These are phyloP conservation scores for Drosophila falleni DNA, from an alignment of 2,888 invertebrate species.

Conservation along the genomic window DNA sequence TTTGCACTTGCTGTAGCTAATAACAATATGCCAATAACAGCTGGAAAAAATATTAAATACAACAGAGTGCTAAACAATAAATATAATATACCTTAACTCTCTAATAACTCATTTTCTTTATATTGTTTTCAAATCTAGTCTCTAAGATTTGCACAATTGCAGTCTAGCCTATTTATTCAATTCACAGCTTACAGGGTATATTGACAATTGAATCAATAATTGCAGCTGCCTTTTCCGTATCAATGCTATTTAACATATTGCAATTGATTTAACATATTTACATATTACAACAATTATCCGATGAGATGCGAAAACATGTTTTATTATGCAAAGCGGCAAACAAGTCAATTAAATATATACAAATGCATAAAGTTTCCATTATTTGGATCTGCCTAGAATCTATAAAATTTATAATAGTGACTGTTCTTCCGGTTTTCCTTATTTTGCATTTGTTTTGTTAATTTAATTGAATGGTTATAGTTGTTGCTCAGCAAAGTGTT, in stretches of 20 bases:
- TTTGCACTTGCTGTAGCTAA: slow-evolving; percentile 6
- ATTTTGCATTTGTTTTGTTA: no score
- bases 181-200: slow-evolving; percentile 3
- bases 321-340: slow-evolving; percentile 30
- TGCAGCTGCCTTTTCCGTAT: slow-evolving; percentile 2
- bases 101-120: neutral
- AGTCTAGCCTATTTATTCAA: neutral
- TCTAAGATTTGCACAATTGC: neutral
- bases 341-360: slow-evolving; percentile 21
- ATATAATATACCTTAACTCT: neutral
- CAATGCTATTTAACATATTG: slow-evolving; percentile 32
- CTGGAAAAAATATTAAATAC: neutral
- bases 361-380: slow-evolving; percentile 12
- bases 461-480: no score
- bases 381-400: slow-evolving; percentile 14
- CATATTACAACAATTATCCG: slow-evolving; percentile 30
- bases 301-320: slow-evolving; percentile 44
- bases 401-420: neutral
- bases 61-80: neutral
- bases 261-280: slow-evolving; percentile 17
- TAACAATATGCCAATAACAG: slow-evolving; percentile 23
- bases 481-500: no score
- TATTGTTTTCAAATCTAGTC: neutral
- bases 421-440: slow-evolving; percentile 9
- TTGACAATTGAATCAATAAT: slow-evolving; percentile 13